Base-by-base conservation (phyloP, 2,113 vertebrate genomes). In the Pelvicachromis taeniatus region DNA sequence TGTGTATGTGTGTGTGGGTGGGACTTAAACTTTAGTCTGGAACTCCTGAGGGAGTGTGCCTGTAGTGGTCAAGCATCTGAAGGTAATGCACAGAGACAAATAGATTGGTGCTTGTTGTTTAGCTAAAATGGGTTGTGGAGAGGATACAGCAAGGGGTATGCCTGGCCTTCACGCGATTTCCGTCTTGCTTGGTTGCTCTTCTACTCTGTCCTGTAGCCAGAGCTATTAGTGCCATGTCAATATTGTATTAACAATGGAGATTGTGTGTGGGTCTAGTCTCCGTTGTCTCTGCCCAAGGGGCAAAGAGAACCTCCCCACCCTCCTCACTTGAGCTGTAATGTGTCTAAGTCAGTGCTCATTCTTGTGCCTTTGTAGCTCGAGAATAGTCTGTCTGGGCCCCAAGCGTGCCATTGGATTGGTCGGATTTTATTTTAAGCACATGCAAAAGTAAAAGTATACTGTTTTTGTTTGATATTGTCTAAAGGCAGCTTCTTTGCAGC, bases 181-280 rank as follows among this genome's bases (percentile, higher is more conserved):
- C 13, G 26, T 78, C 91, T 87, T 55, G 93, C 91, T 89, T 91
- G 88, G 90, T 58, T 93, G 88, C 89, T 85, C 78, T 85, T 92
- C 59, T 54, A 17, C 65, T 59, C 63, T 21, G 56, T 85, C 73
- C 63, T 48, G 33, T 55, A 87, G 80, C 73, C 81, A 59, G 65
- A 81, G 85, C 90, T 89, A 93, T 95, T 95, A 94, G 84, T 91
- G 92, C 88, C 91, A 85, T 94, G 92, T 94, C 94, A 94, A 93
- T 93, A 93, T 94, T 93, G 77, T 83, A 93, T 42, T 93, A 94
- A 94, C 95, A 94, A 91, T 86, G 55, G 75, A 82, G 80, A 83
- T 50, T 82, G 82, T 87, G 61, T 73, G 42, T 63, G 29, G 19
- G 63, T 81, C 77, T 50, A 23, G 68, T 75, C 55, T 70, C 56